phyloP scores from a whole-genome alignment of 2,888 invertebrate species.

The Catocala nupta region DNA sequence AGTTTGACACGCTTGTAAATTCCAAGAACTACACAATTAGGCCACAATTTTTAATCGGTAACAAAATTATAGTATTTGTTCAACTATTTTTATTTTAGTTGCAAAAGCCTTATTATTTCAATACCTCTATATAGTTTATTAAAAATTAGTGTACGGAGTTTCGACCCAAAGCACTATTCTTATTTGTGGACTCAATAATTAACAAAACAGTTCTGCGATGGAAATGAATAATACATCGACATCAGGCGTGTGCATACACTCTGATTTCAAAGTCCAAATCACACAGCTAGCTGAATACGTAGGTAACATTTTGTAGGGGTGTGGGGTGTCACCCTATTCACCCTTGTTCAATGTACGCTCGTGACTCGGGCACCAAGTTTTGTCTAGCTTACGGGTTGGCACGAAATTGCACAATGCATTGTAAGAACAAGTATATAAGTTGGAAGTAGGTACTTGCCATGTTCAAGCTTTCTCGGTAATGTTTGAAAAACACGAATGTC shows the following conservation, averaged over 20 bases:
- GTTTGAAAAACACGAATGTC: conserved; percentile 29
- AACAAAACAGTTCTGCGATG: not conserved
- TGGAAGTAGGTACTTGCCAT: not conserved
- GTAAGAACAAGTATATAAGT: conserved; percentile 19
- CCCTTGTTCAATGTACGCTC: conserved; percentile 24
- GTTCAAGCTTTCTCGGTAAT: conserved; percentile 13
- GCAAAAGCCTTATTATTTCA: too few species aligned
- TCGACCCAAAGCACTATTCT: too few species aligned
- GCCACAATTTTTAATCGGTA: too few species aligned
- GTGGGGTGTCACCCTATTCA: conserved; percentile 26
- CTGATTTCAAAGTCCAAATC: conserved; percentile 9
- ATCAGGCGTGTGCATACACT: not conserved
- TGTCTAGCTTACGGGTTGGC: conserved; percentile 27
- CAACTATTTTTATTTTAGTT: too few species aligned
- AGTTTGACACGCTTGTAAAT: too few species aligned
- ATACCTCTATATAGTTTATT: too few species aligned
- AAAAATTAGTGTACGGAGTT: too few species aligned
- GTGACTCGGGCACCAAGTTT: conserved; percentile 36
- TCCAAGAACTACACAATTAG: too few species aligned
- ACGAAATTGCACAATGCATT: conserved; percentile 43
- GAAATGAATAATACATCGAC: not conserved
- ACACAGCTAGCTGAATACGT: conserved; percentile 23
- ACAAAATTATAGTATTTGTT: too few species aligned
- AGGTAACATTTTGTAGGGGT: conserved; percentile 18
- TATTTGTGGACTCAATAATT: too few species aligned